Conservation (phyloP, 2,797 vertebrate species). For the Glossophaga mutica region DNA sequence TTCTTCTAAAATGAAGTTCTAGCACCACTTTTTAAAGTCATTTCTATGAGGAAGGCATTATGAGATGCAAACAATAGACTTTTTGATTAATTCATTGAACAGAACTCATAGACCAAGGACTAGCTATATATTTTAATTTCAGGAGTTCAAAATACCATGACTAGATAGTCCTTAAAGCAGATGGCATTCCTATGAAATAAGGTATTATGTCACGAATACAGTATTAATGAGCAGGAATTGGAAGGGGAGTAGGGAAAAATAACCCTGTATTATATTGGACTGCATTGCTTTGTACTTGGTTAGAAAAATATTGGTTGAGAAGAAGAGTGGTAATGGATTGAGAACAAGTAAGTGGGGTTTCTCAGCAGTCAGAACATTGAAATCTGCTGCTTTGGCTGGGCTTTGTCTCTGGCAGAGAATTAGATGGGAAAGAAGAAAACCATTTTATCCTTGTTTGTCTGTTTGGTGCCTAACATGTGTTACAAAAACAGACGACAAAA, state of each 20-base stretch:
- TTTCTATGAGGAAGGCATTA: neutral
- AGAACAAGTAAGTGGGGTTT: neutral
- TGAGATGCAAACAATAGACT: neutral
- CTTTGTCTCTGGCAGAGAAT: constrained; percentile 9
- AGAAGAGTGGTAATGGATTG: neutral
- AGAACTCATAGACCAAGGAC: neutral
- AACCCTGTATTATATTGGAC: neutral
- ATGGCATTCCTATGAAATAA: neutral
- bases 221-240: neutral
- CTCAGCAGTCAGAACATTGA: neutral
- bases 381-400: constrained; percentile 33
- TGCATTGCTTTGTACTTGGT: neutral
- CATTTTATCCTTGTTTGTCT: constrained; percentile 42
- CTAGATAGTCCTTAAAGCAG: neutral
- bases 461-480: constrained; percentile 50
- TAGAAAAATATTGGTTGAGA: constrained; percentile 16
- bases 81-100: neutral
- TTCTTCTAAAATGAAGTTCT: neutral
- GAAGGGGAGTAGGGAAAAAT: neutral
- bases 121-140: neutral
- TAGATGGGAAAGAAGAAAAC: constrained; percentile 57
- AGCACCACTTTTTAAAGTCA: neutral
- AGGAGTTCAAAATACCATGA: neutral
- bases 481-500: constrained; percentile 59
- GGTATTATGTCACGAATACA: neutral